These are phyloP conservation scores for Zaprionus ghesquierei DNA, from an alignment of 1,140 invertebrate genomes.

Conservation along the genomic window DNA sequence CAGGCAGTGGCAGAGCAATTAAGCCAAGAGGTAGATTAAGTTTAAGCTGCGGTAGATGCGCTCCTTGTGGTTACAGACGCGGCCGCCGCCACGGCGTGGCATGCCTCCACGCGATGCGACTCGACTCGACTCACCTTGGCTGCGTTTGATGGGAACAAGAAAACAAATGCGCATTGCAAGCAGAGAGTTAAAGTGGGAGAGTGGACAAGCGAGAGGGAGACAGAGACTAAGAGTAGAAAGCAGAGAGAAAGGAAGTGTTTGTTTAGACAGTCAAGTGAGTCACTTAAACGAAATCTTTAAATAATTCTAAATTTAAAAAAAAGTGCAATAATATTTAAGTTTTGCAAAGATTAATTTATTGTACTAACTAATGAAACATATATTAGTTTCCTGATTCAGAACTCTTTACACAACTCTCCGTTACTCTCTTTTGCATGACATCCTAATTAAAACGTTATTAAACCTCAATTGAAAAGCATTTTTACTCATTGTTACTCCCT, in stretches of 20 bases:
- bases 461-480: neutral
- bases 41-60: constrained; percentile 59
- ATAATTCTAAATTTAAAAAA: too few species aligned
- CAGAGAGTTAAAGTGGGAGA: constrained; percentile 1
- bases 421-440: neutral
- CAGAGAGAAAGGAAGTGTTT: neutral
- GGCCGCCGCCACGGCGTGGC: neutral
- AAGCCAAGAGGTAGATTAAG: constrained; percentile 77
- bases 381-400: too few species aligned
- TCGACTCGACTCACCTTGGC: constrained; percentile 9
- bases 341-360: too few species aligned
- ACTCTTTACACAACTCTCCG: too few species aligned
- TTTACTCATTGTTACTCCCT: neutral
- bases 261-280: neutral
- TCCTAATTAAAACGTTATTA: neutral
- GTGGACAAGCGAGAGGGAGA: neutral
- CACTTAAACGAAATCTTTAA: too few species aligned
- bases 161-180: constrained; percentile 32
- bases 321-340: too few species aligned
- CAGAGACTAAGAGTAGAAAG: neutral
- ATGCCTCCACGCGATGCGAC: neutral
- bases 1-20: constrained; percentile 76
- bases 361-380: too few species aligned
- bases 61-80: constrained; percentile 17
- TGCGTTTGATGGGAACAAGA: constrained; percentile 26